Conservation (phyloP, 2,888 invertebrate genomes). For the Caenorhabditis imperialis region DNA sequence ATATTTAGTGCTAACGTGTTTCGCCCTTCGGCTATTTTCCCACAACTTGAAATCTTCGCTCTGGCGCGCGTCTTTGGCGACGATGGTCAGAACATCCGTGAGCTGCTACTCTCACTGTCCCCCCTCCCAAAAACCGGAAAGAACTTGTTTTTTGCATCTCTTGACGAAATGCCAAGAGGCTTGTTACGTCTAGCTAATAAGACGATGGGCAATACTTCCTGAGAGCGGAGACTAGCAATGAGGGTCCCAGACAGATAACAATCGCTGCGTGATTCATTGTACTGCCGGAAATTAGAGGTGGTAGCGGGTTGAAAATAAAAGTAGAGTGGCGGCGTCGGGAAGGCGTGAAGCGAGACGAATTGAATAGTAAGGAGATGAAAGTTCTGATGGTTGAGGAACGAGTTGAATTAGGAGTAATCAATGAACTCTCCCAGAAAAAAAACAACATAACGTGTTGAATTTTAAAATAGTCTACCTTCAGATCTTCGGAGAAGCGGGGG, state of each 20-base stretch:
- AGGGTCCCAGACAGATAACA: no score
- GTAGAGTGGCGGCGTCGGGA: neutral
- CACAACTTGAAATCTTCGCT: conserved; percentile 45
- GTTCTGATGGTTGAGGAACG: conserved; percentile 26
- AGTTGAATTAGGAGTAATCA: conserved; percentile 26
- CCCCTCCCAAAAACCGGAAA: no score
- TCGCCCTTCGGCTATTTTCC: conserved; percentile 54
- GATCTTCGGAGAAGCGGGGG: conserved; percentile 2
- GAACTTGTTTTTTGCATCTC: no score
- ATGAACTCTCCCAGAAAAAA: conserved; percentile 19
- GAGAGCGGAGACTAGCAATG: no score
- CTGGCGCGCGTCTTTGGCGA: conserved; percentile 29
- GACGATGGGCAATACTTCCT: no score
- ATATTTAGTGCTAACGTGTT: conserved; percentile 34
- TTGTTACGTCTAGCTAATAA: no score
- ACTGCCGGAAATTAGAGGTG: conserved; percentile 17
- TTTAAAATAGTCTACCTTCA: neutral
- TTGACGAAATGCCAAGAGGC: no score
- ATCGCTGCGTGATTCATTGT: no score
- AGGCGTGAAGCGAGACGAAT: conserved; percentile 31
- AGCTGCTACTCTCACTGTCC: no score
- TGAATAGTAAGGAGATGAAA: conserved; percentile 10
- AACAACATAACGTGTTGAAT: conserved; percentile 2
- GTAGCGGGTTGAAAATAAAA: neutral
- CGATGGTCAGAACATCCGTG: conserved; percentile 35